These are phyloP conservation scores for Hydrocynus forskahlii DNA, from an alignment of 2,797 vertebrate species.

Conservation along the genomic window DNA sequence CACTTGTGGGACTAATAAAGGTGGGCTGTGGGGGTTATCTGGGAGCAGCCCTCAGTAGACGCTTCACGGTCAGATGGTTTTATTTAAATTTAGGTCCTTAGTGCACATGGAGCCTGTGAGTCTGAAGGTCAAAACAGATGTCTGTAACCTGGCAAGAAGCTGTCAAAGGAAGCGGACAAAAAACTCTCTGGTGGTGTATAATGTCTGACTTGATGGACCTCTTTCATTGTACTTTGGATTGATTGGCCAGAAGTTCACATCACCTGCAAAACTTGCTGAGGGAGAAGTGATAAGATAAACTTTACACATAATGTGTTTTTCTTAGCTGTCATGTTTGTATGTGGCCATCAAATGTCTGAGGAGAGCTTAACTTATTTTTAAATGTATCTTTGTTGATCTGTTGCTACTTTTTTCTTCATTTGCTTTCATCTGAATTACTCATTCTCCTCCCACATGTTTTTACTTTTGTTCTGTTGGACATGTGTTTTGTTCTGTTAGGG, in stretches of 20 bases:
- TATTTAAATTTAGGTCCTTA: slow-evolving; percentile 1
- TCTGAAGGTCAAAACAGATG: slow-evolving; percentile 4
- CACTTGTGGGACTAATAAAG: not conserved
- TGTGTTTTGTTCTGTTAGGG: no score
- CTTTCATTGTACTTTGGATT: slow-evolving; percentile 7
- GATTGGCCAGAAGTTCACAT: slow-evolving; percentile 10
- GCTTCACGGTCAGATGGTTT: slow-evolving; percentile 1
- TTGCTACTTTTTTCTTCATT: no score
- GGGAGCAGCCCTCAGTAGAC: not conserved
- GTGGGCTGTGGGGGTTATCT: slow-evolving; percentile 9
- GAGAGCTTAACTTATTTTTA: no score
- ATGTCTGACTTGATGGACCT: slow-evolving; percentile 16
- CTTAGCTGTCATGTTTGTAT: not conserved
- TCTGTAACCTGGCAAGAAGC: slow-evolving; percentile 3
- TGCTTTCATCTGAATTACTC: no score
- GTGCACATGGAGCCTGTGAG: not conserved
- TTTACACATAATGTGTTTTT: not conserved
- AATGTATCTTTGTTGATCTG: no score
- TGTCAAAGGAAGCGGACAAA: no score
- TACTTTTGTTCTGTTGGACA: no score
- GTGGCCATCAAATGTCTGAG: not conserved
- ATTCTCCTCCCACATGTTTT: no score
- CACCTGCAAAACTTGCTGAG: not conserved
- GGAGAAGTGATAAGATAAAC: not conserved
- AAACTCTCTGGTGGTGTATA: not conserved